A percentile compares a stretch with the other conserved stretches of the same genome.
These are phyloP conservation scores for Bombus affinis DNA, from an alignment of 1,140 invertebrate species.

Conservation along the genomic window DNA sequence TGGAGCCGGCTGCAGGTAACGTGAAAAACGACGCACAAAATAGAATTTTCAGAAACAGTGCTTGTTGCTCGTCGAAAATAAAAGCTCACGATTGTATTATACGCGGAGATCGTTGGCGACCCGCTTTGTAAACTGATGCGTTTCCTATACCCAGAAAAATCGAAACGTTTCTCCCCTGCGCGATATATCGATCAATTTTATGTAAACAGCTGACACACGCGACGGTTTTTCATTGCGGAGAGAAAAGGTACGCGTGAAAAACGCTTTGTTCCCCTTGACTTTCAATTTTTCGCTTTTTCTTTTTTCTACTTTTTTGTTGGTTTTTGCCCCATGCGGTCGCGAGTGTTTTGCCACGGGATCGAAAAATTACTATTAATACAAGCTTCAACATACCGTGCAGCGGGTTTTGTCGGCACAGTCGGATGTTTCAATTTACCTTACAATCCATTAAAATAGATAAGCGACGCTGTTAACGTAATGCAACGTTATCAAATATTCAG, in stretches of 20 bases:
- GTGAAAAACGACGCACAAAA: conserved; percentile 17
- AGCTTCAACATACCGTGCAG: neutral
- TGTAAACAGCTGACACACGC: neutral
- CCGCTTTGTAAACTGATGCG: conserved; percentile 7
- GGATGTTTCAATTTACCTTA: conserved; percentile 18
- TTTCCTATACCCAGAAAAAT: neutral
- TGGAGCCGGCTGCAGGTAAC: neutral
- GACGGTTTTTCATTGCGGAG: neutral
- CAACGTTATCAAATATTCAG: conserved; percentile 22
- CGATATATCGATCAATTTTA: conserved; percentile 26
- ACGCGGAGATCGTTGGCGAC: neutral
- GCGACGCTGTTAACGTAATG: conserved; percentile 19
- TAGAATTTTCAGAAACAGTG: conserved; percentile 10
- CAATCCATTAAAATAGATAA: conserved; percentile 22
- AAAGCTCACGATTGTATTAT: neutral
- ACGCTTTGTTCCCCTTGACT: neutral
- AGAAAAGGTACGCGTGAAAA: neutral
- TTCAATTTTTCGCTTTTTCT: neutral
- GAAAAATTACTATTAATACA: conserved; percentile 7
- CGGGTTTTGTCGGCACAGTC: neutral
- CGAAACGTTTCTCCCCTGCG: neutral
- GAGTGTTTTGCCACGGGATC: neutral
- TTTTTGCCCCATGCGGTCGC: neutral
- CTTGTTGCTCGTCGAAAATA: conserved; percentile 26
- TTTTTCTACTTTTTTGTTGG: neutral